Conservation (phyloP, 2,888 invertebrate genomes). For the Pheosia tremula region DNA sequence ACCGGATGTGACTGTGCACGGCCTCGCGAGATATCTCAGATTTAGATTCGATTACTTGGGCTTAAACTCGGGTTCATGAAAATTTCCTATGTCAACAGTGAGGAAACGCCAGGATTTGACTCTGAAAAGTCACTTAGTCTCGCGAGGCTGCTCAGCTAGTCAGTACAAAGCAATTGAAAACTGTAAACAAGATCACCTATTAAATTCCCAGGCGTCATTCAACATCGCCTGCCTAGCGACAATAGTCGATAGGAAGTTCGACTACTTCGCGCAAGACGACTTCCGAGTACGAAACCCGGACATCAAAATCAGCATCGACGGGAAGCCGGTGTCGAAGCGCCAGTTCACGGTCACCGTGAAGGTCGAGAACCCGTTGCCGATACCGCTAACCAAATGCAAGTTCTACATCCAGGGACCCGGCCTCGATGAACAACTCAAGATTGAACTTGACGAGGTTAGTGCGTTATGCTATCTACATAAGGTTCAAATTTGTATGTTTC, state of each 20-base stretch:
- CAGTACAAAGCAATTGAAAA: too few species aligned
- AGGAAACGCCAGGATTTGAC: too few species aligned
- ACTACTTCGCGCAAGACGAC: slow-evolving; percentile 95
- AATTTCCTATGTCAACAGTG: too few species aligned
- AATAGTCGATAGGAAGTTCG: slow-evolving; percentile 92
- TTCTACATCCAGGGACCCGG: slow-evolving; percentile 94
- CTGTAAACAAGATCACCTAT: not conserved
- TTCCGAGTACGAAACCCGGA: slow-evolving; percentile 95
- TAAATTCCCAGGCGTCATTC: slow-evolving; percentile 86
- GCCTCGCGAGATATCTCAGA: too few species aligned
- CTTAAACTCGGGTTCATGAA: too few species aligned
- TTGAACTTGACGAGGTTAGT: slow-evolving; percentile 86
- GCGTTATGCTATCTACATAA: not conserved
- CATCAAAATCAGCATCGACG: slow-evolving; percentile 89
- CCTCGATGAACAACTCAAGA: slow-evolving; percentile 88
- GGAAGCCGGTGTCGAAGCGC: slow-evolving; percentile 78
- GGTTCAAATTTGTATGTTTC: too few species aligned
- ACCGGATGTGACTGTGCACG: too few species aligned
- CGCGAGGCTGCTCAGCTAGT: too few species aligned
- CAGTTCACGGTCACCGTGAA: slow-evolving; percentile 86
- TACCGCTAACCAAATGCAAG: slow-evolving; percentile 89
- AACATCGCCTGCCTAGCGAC: slow-evolving; percentile 92
- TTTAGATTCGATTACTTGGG: too few species aligned
- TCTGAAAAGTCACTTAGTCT: too few species aligned
- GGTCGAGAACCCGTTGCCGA: slow-evolving; percentile 92